Conservation (phyloP, 2,888 invertebrate species). For the Priocnemis perturbator region DNA sequence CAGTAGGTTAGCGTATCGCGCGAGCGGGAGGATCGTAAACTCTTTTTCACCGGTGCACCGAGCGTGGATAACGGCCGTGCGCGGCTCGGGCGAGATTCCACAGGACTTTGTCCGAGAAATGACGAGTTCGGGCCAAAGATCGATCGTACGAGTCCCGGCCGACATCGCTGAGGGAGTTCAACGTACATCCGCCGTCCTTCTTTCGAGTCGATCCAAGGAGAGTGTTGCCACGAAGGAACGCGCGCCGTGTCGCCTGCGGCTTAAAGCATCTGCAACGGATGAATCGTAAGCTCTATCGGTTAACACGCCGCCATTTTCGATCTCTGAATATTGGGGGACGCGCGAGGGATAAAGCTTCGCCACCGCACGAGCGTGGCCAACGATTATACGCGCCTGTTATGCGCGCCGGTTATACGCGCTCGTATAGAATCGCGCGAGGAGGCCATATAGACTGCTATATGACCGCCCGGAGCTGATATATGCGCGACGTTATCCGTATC, state of each 20-base stretch:
- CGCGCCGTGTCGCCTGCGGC: too few species aligned
- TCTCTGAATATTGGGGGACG: too few species aligned
- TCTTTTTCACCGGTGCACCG: slow-evolving; percentile 14
- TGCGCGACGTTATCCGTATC: slow-evolving; percentile 60
- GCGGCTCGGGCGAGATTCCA: not conserved
- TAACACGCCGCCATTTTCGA: too few species aligned
- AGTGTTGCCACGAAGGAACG: too few species aligned
- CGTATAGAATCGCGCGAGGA: slow-evolving; percentile 37
- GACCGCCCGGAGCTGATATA: slow-evolving; percentile 61
- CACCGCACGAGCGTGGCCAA: slow-evolving; percentile 28
- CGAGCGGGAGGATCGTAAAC: slow-evolving; percentile 31
- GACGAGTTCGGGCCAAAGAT: too few species aligned
- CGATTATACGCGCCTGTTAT: slow-evolving; percentile 29
- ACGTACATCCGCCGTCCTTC: too few species aligned
- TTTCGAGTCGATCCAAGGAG: too few species aligned
- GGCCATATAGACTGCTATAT: slow-evolving; percentile 66
- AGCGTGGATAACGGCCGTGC: slow-evolving; percentile 24
- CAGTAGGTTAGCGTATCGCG: slow-evolving; percentile 32
- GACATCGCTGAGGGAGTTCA: too few species aligned
- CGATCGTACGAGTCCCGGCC: too few species aligned
- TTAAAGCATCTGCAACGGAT: too few species aligned
- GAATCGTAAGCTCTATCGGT: too few species aligned
- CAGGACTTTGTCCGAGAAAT: slow-evolving; percentile 16
- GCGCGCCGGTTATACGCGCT: slow-evolving; percentile 1
- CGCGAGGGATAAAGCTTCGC: slow-evolving; percentile 36